A percentile compares a stretch with the other conserved stretches of the same genome.
Conservation (phyloP, 2,888 invertebrate species). For the Imbricaverruca yamaguchii region DNA sequence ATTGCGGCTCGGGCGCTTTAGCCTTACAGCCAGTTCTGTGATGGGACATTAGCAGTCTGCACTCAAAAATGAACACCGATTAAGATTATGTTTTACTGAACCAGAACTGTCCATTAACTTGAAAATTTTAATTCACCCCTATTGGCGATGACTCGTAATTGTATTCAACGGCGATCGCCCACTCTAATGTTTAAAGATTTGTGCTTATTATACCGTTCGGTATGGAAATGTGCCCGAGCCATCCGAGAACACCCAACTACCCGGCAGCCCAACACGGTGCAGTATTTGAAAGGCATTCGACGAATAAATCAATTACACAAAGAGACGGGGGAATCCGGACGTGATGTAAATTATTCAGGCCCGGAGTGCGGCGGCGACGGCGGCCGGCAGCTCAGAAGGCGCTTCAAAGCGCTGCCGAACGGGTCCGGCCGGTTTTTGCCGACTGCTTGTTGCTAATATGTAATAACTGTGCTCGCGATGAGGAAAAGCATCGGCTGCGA, state of each 20-base stretch:
- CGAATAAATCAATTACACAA: conserved; percentile 3
- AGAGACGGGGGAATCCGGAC: not conserved
- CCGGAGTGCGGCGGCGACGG: not conserved
- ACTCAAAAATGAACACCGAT: not conserved
- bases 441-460: not conserved
- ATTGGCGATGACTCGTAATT: not conserved
- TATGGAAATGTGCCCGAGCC: not conserved
- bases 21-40: not conserved
- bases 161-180: not conserved
- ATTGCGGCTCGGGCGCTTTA: not conserved
- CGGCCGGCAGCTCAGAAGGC: not conserved
- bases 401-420: too few relatives aligned
- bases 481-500: too few relatives aligned
- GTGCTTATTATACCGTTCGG: not conserved
- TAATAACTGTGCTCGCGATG: not conserved
- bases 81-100: not conserved
- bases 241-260: not conserved
- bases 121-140: not conserved
- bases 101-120: not conserved
- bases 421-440: not conserved
- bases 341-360: not conserved
- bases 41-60: not conserved
- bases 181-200: conserved; percentile 1
- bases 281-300: not conserved
- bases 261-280: not conserved